Base-by-base conservation (phyloP, 2,888 invertebrate genomes). In the Cecidostiba fungosa region DNA sequence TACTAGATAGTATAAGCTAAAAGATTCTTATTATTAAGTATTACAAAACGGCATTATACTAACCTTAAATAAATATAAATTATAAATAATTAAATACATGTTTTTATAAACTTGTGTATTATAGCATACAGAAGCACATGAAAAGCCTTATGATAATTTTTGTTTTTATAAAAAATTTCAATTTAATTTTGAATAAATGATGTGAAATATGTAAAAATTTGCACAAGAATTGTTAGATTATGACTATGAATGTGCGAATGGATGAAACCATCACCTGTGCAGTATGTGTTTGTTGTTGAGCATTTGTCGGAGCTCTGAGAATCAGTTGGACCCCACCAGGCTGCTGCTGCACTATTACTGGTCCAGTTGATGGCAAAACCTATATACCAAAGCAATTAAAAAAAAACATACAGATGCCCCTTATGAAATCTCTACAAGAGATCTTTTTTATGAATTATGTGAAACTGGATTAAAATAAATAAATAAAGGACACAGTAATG, bases 291-390 rank as follows among this genome's bases (percentile, higher is more conserved):
- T 93, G 93, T 90, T 93, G 93, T 89, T 93, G 93, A 87, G 93
- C 90, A 89, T 91, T 92, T 84, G 95, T 94, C 84, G 96, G 96
- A 84, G 96, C 96, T 89, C 96, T 94, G 89, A 96, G 93, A 88
- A 96, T 96, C 88, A 96, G 94, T 91, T 96, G 96, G 82, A 96
- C 96, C 74, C 96, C 96, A 89, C 96, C 96, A 77, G 96, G 94
- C 91, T 95, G 95, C 90, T 95, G 95, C 89, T 96, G 95, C 87
- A 95, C 95, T 90, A 96, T 92, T 87, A 96, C 94, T 77, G 95
- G 95, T 92, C 93, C 93, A 85, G 93, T 91, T 85, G 93, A 93
- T 86, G 93, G 93, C 88, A 94, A 91, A 89, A 93, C 93, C 93
- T 93, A 91, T 88, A 87, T 91, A 92, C 90, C 91, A 92, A 92